These are phyloP conservation scores for Taurulus bubalis DNA, from an alignment of 2,113 vertebrate genomes.

Conservation along the genomic window DNA sequence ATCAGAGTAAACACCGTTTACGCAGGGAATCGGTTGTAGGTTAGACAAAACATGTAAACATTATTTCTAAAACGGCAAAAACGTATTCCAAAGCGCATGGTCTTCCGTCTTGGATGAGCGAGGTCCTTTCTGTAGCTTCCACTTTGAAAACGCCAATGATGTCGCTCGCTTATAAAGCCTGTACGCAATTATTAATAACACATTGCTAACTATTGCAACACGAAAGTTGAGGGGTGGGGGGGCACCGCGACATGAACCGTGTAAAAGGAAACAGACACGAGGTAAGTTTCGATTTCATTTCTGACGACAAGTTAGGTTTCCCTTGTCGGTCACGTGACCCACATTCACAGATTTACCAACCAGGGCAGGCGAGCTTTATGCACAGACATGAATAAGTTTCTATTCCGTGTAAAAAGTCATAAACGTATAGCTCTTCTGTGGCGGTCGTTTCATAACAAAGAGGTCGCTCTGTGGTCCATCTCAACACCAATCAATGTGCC, in stretches of 20 bases:
- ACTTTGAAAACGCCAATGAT: not conserved
- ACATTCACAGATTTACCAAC: rapidly evolving
- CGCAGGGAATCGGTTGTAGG: not conserved
- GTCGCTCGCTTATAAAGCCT: constrained; percentile 10
- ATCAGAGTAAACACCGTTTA: not conserved
- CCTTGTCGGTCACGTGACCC: constrained; percentile 61
- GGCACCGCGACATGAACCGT: rapidly evolving
- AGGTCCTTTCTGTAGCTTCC: not conserved
- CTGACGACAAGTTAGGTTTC: constrained; percentile 43
- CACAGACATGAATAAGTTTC: not conserved
- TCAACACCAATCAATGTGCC: not conserved
- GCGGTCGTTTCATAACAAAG: not conserved
- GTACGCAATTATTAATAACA: not conserved
- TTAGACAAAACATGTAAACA: not conserved
- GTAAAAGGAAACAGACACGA: not conserved
- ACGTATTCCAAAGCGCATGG: not conserved
- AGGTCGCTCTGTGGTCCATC: not conserved
- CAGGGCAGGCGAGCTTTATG: too few species aligned
- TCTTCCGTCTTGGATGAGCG: not conserved
- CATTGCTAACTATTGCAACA: not conserved
- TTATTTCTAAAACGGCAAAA: too few species aligned
- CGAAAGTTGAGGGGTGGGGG: not conserved
- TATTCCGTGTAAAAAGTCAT: not conserved
- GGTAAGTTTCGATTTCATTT: constrained; percentile 80
- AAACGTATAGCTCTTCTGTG: not conserved